phyloP scores from a whole-genome alignment of 2,797 vertebrate genomes.

The Distichodus sexfasciatus region DNA sequence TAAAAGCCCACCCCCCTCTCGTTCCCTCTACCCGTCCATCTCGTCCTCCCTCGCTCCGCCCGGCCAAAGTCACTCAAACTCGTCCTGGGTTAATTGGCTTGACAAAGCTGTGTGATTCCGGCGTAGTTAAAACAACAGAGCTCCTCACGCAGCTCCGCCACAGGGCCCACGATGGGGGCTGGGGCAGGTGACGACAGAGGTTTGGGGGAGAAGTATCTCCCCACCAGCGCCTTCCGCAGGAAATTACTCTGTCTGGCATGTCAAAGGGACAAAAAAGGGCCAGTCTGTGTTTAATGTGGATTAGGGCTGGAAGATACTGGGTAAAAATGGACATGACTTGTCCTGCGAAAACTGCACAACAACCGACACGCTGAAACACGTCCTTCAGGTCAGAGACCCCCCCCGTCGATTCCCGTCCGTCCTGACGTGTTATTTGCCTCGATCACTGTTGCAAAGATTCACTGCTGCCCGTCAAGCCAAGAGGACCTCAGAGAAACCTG shows the following conservation, averaged over 20 bases:
- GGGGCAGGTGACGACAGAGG: background rate
- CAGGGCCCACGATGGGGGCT: constrained; percentile 5
- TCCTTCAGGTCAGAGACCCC: no score
- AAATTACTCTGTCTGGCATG: constrained; percentile 71
- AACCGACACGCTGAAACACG: no score
- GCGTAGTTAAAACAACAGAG: constrained; percentile 58
- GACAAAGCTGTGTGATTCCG: constrained; percentile 56
- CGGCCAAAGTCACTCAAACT: constrained; percentile 54
- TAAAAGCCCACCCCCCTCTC: constrained; percentile 43
- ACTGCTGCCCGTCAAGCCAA: constrained; percentile 4
- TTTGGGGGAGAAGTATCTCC: no score
- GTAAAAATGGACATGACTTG: no score
- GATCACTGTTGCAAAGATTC: background rate
- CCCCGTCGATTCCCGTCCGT: no score
- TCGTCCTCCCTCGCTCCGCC: background rate
- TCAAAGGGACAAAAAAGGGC: constrained; percentile 48
- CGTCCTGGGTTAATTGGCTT: constrained; percentile 64
- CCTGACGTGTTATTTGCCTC: background rate
- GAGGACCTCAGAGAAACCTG: constrained; percentile 1
- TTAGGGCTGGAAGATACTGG: no score
- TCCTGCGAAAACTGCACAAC: no score
- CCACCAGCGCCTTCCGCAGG: constrained; percentile 62
- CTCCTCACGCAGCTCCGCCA: background rate
- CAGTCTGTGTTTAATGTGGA: constrained; percentile 21
- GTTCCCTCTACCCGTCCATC: constrained; percentile 20